Conservation (phyloP, 1,140 invertebrate species). For the Ceratosolen fusciceps region DNA sequence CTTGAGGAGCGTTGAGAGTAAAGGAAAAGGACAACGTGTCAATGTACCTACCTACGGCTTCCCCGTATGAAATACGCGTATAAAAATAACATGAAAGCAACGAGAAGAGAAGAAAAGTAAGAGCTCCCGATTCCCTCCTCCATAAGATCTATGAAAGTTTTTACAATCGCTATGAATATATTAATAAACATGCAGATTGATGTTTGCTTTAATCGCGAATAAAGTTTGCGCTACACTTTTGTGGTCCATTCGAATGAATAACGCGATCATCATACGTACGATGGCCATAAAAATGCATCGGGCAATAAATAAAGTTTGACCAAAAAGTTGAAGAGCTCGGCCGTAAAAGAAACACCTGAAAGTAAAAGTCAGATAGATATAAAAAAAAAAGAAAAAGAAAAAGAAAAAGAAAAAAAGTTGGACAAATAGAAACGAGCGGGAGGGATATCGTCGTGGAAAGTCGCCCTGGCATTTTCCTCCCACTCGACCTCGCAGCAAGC, state of each 20-base stretch:
- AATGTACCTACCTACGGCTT: too few species aligned
- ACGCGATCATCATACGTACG: neutral
- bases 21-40: too few species aligned
- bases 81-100: too few species aligned
- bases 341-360: neutral
- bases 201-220: neutral
- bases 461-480: too few species aligned
- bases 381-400: neutral
- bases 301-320: neutral
- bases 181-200: conserved; percentile 11
- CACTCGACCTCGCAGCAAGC: too few species aligned
- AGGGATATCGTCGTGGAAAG: too few species aligned
- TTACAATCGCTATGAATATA: conserved; percentile 5
- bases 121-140: too few species aligned
- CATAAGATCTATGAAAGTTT: neutral
- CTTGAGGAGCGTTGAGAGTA: too few species aligned
- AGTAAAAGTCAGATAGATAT: neutral
- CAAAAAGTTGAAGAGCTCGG: neutral
- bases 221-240: neutral
- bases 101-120: too few species aligned
- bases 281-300: neutral
- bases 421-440: too few species aligned
- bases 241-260: neutral
- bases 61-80: too few species aligned
- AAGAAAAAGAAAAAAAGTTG: too few species aligned